A percentile compares a stretch with the other conserved stretches of the same genome.
Conservation (phyloP, 2,888 invertebrate species). For the Endotricha flammealis region DNA sequence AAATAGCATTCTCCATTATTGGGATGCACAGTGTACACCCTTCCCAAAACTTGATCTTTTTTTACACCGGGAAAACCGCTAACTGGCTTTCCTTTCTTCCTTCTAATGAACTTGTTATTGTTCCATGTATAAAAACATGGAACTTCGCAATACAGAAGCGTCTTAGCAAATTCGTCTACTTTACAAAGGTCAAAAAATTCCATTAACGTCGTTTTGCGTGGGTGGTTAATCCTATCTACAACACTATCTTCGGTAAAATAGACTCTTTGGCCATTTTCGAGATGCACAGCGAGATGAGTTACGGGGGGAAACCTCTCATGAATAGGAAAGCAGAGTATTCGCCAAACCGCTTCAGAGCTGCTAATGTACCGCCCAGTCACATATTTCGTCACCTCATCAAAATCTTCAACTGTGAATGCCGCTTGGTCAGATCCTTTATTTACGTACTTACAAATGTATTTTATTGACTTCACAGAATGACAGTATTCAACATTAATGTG, state of each 20-base stretch:
- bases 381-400: constrained; percentile 30
- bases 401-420: constrained; percentile 17
- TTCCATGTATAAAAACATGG: background rate
- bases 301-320: constrained; percentile 28
- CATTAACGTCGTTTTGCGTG: constrained; percentile 30
- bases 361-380: constrained; percentile 32
- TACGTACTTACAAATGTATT: too few relatives aligned
- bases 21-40: constrained; percentile 8
- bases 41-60: constrained; percentile 2
- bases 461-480: constrained; percentile 11
- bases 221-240: constrained; percentile 22
- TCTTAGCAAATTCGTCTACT: background rate
- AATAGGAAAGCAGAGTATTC: constrained; percentile 20
- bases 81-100: background rate
- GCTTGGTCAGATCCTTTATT: constrained; percentile 23
- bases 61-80: background rate
- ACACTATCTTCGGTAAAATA: constrained; percentile 35
- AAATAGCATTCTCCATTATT: constrained; percentile 14
- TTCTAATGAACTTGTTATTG: too few relatives aligned
- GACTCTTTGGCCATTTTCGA: constrained; percentile 29
- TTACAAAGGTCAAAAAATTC: background rate
- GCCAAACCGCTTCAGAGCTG: constrained; percentile 31
- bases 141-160: background rate
- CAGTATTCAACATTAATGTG: constrained; percentile 24
- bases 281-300: constrained; percentile 25